These are phyloP conservation scores for Candidula unifasciata DNA, from an alignment of 2,888 invertebrate species.

Conservation along the genomic window DNA sequence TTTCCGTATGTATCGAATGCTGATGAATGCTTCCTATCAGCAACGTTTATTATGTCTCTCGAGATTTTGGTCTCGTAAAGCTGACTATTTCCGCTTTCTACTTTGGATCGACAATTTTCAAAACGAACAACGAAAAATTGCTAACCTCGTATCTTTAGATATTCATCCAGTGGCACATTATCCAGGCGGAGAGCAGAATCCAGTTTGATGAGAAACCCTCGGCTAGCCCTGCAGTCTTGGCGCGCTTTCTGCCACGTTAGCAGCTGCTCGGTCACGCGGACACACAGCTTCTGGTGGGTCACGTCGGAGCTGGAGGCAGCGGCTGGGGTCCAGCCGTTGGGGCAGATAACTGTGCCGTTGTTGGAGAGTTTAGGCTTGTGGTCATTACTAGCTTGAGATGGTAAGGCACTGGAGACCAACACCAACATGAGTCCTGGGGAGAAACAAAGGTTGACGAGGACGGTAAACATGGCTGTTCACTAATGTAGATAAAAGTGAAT, in stretches of 20 bases:
- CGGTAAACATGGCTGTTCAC: no score
- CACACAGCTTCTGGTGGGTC: conserved; percentile 1
- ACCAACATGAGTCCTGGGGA: neutral
- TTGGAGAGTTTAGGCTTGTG: neutral
- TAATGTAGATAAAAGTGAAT: no score
- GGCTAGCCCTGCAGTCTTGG: conserved; percentile 58
- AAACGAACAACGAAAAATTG: no score
- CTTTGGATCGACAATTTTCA: no score
- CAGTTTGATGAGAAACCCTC: conserved; percentile 62
- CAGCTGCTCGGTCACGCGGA: neutral
- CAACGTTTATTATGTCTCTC: no score
- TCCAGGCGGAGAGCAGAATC: conserved; percentile 57
- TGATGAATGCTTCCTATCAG: no score
- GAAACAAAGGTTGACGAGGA: no score
- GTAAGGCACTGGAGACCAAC: neutral
- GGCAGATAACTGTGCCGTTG: conserved; percentile 8
- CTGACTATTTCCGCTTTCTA: no score
- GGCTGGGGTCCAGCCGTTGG: conserved; percentile 28
- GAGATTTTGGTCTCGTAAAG: no score
- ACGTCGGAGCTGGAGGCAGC: neutral
- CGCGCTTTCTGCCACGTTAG: conserved; percentile 60
- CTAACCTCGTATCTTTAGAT: conserved; percentile 13
- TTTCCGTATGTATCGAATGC: no score
- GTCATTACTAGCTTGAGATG: neutral
- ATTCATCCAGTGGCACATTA: conserved; percentile 51